Base-by-base conservation (phyloP, 2,888 invertebrate species). In the Spisula solida region DNA sequence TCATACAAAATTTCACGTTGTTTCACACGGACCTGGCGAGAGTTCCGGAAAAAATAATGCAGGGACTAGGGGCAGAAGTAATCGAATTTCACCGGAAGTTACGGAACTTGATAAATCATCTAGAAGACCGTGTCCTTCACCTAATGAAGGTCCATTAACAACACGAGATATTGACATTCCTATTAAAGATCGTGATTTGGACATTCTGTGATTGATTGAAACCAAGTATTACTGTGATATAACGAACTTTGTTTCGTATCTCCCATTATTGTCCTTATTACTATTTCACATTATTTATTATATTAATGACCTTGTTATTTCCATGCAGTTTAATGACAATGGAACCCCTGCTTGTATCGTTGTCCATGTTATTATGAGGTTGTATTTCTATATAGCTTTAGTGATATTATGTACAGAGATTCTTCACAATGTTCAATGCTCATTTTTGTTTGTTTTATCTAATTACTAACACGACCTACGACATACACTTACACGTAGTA, bases 111-210 rank as follows among this genome's bases (percentile, higher is more conserved):
- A 81, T 75, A 75, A 79, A 82, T 29, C 78, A 20, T n/a, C 75
- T n/a, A 70, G 47, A 31, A 81, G 31, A 29, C 0, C 88, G 4
- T 87, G 81, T 85, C 88, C 88, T 66, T 83, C 87, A 48, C 79
- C 48, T 31, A 79, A 56, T 14, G 92, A 90, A 25, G 86, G 84
- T 41, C 88, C 88, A n/a, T 55, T 93, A 18, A 90, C 93, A 1
- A 88, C 88, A 80, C 93, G 95, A 83, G 95, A 95, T 70, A 94
- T 95, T 12, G 88, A 94, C 47, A 90, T 94, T 80, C 95, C 93
- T 51, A 88, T 95, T 34, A 95, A 95, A 88, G 95, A 96, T 84
- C 93, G 94, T 85, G 96, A 96, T 88, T 88, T 96, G 47, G 96
- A 96, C 88, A 95, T 95, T 81, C 92, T 96, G 88, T 96, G 94